Percentiles rank a stretch among this genome's conserved stretches.
Evolutionary conservation across 1,140 invertebrate genomes (phyloP).

Genomic region (Aphis craccivora): DNA sequence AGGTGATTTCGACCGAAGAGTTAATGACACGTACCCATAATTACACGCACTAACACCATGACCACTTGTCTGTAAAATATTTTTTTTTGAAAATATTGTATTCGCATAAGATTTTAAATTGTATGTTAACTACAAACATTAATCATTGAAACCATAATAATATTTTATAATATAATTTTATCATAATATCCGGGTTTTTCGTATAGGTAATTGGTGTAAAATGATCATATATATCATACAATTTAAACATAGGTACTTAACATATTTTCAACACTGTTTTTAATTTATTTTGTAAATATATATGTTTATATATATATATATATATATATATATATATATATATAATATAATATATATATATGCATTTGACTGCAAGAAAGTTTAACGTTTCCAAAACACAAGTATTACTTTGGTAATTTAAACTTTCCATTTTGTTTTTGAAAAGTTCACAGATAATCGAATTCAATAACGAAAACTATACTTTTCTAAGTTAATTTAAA

Average conservation of each 20-base stretch:
- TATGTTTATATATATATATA: too few relatives aligned
- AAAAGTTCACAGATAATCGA: neutral
- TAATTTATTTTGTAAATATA: neutral
- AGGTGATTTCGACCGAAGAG: neutral
- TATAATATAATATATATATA: too few relatives aligned
- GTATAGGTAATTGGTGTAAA: too few relatives aligned
- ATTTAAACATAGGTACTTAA: neutral
- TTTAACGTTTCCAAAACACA: neutral
- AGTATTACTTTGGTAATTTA: neutral
- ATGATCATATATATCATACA: neutral
- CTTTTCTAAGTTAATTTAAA: constrained; percentile 13
- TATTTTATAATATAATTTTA: too few relatives aligned
- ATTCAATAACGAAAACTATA: constrained; percentile 7
- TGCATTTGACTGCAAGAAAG: neutral
- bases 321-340: too few relatives aligned
- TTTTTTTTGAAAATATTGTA: too few relatives aligned
- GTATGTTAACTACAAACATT: too few relatives aligned
- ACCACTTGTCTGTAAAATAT: too few relatives aligned
- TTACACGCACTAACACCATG: too few relatives aligned
- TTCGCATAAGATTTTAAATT: too few relatives aligned
- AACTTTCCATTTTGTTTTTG: neutral
- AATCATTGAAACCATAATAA: too few relatives aligned
- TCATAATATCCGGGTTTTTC: too few relatives aligned
- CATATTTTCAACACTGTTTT: neutral
- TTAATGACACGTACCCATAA: neutral